Base-by-base conservation (phyloP, 1,140 invertebrate genomes). In the Trichomalopsis sarcophagae region DNA sequence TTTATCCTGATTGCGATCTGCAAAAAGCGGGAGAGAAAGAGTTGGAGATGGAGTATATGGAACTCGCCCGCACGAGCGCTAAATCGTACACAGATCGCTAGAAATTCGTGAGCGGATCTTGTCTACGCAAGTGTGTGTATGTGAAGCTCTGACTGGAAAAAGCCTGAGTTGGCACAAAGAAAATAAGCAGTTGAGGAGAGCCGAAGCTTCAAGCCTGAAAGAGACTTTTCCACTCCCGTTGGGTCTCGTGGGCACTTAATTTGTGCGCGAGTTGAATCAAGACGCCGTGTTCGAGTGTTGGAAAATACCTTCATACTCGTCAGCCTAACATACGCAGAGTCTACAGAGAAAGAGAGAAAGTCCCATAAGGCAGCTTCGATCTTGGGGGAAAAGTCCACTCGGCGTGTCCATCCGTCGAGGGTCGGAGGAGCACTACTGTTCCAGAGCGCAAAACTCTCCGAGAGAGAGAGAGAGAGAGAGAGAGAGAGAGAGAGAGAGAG, bases 1-100 rank as follows among this genome's bases (percentile, higher is more conserved):
- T 87, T 89, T 89, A 87, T 89, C 84, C 79, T 76, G 85, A 89
- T 89, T 87, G 87, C 86, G 68, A 89, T 86, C 73, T 44, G 84
- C 44, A 75, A 68, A 81, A 77, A 62, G 66, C 44, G 62, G 78
- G 79, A 36, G 62, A 27, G 23, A 68, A 21, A 55, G 50, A 27
- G 75, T 5, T 1, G 30, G 9, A 27, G 23, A 68, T 10, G 68
- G 68, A 71, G 68, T 30, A n/a, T n/a, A 71, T 33, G 30, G 68
- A 62, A 62, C 55, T 62, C 47, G 47, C 5, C 14, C 33, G 33
- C 47, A 50, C 0, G 14, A 50, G 14, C 47, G 47, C 55, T 62
- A 62, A 62, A 62, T 62, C 21, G 55, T n/a, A 62, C 17, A 62
- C 55, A 62, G 55, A 62, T 62, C 55, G 55, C 55, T 21, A 6